These are phyloP conservation scores for Corythaeola cristata DNA, from an alignment of 2,113 vertebrate genomes.

Conservation along the genomic window DNA sequence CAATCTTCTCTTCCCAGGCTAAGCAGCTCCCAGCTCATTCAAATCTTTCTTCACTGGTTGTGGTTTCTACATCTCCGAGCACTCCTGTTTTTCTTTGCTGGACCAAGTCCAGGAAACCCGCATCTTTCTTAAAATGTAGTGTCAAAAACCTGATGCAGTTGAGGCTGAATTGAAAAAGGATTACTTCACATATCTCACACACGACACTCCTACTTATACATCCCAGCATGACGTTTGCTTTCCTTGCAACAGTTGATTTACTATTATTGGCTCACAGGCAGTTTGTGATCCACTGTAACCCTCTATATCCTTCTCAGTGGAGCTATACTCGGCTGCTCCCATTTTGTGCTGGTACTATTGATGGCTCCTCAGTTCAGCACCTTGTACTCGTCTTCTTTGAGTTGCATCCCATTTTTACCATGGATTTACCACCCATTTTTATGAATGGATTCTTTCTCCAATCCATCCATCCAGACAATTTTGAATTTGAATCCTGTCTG, in stretches of 20 bases:
- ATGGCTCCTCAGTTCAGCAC: neutral
- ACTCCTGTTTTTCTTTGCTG: neutral
- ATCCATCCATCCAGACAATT: neutral
- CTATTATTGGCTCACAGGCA: neutral
- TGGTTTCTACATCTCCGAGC: neutral
- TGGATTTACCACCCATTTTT: no score
- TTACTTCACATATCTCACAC: neutral
- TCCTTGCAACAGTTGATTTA: slow-evolving; percentile 29
- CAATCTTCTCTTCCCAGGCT: neutral
- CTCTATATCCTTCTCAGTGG: neutral
- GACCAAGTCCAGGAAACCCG: neutral
- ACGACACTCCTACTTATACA: neutral
- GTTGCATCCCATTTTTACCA: neutral
- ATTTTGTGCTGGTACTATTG: neutral
- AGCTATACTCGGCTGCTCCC: neutral
- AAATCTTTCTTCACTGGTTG: neutral
- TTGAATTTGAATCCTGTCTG: neutral
- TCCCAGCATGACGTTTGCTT: neutral
- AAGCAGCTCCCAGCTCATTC: neutral
- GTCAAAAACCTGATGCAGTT: neutral
- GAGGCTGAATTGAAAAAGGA: neutral
- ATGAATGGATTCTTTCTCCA: neutral
- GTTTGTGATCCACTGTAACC: neutral
- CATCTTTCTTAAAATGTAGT: neutral
- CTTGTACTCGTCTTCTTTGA: neutral